These are phyloP conservation scores for Odocoileus virginianus DNA, from an alignment of 2,113 vertebrate species.

Conservation along the genomic window DNA sequence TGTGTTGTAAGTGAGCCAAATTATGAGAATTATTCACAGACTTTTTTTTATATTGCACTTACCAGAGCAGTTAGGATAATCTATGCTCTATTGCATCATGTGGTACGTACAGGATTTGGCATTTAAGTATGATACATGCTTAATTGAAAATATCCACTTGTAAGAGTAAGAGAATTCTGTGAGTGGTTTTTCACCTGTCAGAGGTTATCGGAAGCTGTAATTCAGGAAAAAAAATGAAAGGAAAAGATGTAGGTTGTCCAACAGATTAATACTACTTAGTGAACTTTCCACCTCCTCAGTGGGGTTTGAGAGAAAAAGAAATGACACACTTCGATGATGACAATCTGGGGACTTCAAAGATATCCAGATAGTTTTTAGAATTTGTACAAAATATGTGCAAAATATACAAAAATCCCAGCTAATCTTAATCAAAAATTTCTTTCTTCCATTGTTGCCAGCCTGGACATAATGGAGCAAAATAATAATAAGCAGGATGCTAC, in stretches of 20 bases:
- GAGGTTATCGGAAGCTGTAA: conserved; percentile 75
- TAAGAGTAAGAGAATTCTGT: conserved; percentile 64
- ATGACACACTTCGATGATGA: conserved; percentile 68
- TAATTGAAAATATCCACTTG: conserved; percentile 66
- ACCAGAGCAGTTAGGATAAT: conserved; percentile 57
- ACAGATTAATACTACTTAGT: conserved; percentile 72
- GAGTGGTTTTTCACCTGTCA: conserved; percentile 63
- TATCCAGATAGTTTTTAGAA: conserved; percentile 75
- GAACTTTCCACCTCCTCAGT: conserved; percentile 68
- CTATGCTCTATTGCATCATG: conserved; percentile 51
- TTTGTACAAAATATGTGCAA: conserved; percentile 72
- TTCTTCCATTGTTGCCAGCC: conserved; percentile 62
- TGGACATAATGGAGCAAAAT: conserved; percentile 51
- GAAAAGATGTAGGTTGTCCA: conserved; percentile 74
- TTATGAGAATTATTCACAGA: conserved; percentile 49
- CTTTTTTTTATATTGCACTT: conserved; percentile 48
- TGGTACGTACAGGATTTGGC: conserved; percentile 45
- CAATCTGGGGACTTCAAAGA: conserved; percentile 67
- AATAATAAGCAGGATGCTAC: conserved; percentile 54
- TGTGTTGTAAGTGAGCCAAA: conserved; percentile 43
- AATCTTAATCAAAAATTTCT: conserved; percentile 67
- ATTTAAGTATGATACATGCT: conserved; percentile 55
- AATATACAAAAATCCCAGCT: conserved; percentile 53
- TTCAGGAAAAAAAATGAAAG: conserved; percentile 64
- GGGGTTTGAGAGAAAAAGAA: conserved; percentile 73